phyloP scores from a whole-genome alignment of 2,888 invertebrate species.

The Athalia cordata region DNA sequence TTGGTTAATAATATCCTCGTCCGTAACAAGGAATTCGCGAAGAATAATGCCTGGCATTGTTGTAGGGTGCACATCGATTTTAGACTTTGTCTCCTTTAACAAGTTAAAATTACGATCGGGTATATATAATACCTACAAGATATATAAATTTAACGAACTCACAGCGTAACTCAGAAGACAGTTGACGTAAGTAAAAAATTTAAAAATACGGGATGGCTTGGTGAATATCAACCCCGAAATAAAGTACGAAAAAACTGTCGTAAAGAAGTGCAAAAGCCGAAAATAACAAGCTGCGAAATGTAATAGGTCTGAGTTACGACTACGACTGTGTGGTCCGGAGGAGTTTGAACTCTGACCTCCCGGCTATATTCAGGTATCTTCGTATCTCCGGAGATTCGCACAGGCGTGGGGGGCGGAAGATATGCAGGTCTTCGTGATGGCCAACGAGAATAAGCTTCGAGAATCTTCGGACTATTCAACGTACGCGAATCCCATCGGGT shows the following conservation, averaged over 20 bases:
- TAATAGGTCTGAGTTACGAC: conserved; percentile 62
- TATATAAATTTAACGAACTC: too few relatives aligned
- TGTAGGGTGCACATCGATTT: not conserved
- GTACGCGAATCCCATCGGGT: conserved; percentile 33
- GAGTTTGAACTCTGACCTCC: conserved; percentile 55
- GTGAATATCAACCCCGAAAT: conserved; percentile 29
- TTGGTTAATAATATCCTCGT: conserved; percentile 15
- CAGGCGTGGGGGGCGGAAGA: not conserved
- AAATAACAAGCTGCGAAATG: conserved; percentile 51
- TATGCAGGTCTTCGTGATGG: not conserved
- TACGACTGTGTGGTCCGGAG: conserved; percentile 59
- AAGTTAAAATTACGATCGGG: not conserved
- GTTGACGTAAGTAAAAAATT: too few relatives aligned
- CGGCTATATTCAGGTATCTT: conserved; percentile 27
- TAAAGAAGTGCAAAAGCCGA: conserved; percentile 29
- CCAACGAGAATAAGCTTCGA: conserved; percentile 5
- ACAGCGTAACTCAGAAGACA: too few relatives aligned
- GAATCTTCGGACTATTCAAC: conserved; percentile 7
- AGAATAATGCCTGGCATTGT: not conserved
- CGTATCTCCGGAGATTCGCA: conserved; percentile 5
- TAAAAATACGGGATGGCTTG: not conserved
- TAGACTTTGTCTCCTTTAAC: not conserved
- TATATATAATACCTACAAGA: too few relatives aligned
- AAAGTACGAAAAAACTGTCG: conserved; percentile 29
- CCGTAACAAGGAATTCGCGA: conserved; percentile 4